These are phyloP conservation scores for Xiphorhynchus erythropygius DNA, from an alignment of 2,797 vertebrate species.

Conservation along the genomic window DNA sequence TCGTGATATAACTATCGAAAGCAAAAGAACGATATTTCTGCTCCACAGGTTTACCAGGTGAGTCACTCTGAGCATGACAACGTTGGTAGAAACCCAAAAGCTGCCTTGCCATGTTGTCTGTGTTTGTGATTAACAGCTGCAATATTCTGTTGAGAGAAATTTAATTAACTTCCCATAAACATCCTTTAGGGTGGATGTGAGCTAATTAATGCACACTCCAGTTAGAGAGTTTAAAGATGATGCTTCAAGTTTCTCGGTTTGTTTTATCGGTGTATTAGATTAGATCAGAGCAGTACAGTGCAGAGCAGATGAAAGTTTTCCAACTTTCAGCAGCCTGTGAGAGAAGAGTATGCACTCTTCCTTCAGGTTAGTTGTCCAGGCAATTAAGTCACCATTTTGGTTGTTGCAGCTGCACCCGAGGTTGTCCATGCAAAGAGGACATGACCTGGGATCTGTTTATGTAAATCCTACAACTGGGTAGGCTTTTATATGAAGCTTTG, in stretches of 20 bases:
- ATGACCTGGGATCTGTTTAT: not conserved
- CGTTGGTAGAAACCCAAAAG: not conserved
- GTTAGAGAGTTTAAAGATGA: not conserved
- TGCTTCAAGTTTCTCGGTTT: not conserved
- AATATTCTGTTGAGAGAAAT: not conserved
- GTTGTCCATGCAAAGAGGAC: not conserved
- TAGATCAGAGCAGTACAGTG: not conserved
- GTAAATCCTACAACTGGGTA: not conserved
- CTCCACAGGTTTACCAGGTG: slow-evolving; percentile 93
- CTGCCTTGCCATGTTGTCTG: not conserved
- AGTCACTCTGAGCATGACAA: not conserved
- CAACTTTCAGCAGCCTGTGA: not conserved
- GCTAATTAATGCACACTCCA: not conserved
- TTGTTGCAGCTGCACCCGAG: not conserved
- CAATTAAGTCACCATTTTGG: not conserved
- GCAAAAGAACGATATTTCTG: slow-evolving; percentile 96
- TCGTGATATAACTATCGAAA: slow-evolving; percentile 96
- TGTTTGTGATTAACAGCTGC: not conserved
- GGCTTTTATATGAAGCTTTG: not conserved
- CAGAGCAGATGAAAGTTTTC: not conserved
- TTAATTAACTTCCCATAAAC: not conserved
- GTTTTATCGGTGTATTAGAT: not conserved
- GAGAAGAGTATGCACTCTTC: not conserved
- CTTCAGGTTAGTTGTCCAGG: not conserved
- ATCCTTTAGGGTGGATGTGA: not conserved